Evolutionary conservation across 2,113 vertebrate species (phyloP).

Genomic region (Myanophis thanlyinensis): DNA sequence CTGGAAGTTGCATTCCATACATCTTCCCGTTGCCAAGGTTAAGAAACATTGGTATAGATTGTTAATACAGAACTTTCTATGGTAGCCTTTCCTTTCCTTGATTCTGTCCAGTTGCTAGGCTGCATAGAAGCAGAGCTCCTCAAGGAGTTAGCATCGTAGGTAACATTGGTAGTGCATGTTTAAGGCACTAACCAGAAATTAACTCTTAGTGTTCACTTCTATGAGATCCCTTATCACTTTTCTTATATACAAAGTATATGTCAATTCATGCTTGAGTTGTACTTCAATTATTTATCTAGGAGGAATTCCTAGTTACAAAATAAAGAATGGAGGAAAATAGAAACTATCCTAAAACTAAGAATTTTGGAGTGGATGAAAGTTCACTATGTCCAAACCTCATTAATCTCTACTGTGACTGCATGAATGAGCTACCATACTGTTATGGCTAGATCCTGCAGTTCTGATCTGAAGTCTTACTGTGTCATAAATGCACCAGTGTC

Average conservation of each 20-base stretch:
- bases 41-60: background rate
- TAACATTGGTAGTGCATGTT: background rate
- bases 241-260: background rate
- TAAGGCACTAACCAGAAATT: background rate
- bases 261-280: background rate
- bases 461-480: slow-evolving; percentile 9
- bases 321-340: background rate
- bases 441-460: background rate
- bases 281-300: background rate
- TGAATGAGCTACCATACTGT: background rate
- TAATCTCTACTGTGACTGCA: background rate
- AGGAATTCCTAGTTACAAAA: background rate
- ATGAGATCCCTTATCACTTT: background rate
- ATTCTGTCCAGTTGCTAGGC: background rate
- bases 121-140: background rate
- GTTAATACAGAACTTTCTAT: background rate
- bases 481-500: slow-evolving; percentile 13
- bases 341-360: background rate
- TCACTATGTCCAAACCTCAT: background rate
- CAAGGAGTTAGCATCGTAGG: background rate
- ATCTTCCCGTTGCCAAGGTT: background rate
- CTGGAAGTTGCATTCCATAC: background rate
- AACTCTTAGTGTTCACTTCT: background rate
- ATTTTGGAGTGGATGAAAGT: background rate
- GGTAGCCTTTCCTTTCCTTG: background rate